Percentiles rank a stretch among this genome's conserved stretches.
phyloP scores from a whole-genome alignment of 2,888 invertebrate species.

The Chironomus tentans region DNA sequence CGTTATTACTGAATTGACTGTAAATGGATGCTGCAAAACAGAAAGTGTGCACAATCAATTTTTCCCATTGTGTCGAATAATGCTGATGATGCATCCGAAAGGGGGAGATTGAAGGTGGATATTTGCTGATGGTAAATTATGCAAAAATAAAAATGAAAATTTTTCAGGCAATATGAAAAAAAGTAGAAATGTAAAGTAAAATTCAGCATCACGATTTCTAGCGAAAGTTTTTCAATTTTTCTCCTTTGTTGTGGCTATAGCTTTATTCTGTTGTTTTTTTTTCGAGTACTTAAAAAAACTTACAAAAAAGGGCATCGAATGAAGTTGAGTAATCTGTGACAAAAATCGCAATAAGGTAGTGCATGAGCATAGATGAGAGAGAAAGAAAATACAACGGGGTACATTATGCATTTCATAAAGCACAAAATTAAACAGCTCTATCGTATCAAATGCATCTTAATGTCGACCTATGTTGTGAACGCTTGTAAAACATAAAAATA shows the following conservation, averaged over 20 bases:
- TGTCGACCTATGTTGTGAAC: not conserved
- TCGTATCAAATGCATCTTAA: conserved; percentile 9
- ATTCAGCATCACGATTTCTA: conserved; percentile 10
- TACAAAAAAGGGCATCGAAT: not conserved
- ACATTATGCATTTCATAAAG: conserved; percentile 4
- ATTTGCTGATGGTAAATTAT: not conserved
- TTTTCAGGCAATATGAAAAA: not conserved
- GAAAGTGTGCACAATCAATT: too few relatives aligned
- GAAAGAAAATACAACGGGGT: not conserved
- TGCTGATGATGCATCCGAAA: too few relatives aligned
- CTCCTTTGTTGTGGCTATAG: not conserved
- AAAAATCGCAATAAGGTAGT: conserved; percentile 1
- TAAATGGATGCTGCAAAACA: too few relatives aligned
- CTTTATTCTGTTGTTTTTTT: too few relatives aligned
- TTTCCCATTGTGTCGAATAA: too few relatives aligned
- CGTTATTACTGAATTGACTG: too few relatives aligned
- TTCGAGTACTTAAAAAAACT: too few relatives aligned
- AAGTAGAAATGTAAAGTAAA: not conserved
- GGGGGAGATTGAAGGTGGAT: too few relatives aligned
- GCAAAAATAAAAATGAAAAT: not conserved
- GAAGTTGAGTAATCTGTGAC: not conserved
- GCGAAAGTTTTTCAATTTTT: conserved; percentile 13
- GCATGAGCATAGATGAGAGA: too few relatives aligned
- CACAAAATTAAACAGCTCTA: not conserved
- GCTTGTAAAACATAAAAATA: conserved; percentile 25